These are phyloP conservation scores for Anguilla marmorata DNA, from an alignment of 2,797 vertebrate species.

Conservation along the genomic window DNA sequence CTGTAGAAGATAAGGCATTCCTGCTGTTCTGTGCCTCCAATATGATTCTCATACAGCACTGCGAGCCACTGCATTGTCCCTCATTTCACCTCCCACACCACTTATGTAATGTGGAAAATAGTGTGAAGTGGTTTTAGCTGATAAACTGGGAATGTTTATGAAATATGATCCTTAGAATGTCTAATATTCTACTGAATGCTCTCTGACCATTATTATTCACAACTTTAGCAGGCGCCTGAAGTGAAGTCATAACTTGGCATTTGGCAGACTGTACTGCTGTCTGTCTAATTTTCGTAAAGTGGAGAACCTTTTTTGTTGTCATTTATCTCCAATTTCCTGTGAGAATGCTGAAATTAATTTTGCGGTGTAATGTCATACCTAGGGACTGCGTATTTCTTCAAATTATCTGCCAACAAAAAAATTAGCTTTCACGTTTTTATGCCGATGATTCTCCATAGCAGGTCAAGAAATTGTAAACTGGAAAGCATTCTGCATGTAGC, in stretches of 20 bases:
- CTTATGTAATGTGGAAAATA: slow-evolving; percentile 32
- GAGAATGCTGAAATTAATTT: neutral
- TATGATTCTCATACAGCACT: neutral
- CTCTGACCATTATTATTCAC: neutral
- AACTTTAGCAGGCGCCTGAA: neutral
- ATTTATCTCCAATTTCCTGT: neutral
- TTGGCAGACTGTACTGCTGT: too few relatives aligned
- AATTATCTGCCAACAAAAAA: neutral
- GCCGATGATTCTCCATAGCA: neutral
- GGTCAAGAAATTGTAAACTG: neutral
- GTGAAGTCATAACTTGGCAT: neutral
- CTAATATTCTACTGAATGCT: neutral
- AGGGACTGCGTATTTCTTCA: neutral
- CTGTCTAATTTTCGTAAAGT: too few relatives aligned
- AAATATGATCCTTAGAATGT: neutral
- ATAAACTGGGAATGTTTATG: neutral
- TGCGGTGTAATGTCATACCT: neutral
- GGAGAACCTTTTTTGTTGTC: too few relatives aligned
- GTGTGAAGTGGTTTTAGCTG: slow-evolving; percentile 14
- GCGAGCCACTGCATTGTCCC: neutral
- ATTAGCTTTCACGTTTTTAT: neutral
- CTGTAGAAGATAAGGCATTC: neutral
- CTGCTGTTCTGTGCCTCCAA: neutral
- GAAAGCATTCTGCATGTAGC: neutral
- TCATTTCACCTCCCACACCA: neutral